Base-by-base conservation (phyloP, 2,113 vertebrate genomes). In the Coturnix japonica region DNA sequence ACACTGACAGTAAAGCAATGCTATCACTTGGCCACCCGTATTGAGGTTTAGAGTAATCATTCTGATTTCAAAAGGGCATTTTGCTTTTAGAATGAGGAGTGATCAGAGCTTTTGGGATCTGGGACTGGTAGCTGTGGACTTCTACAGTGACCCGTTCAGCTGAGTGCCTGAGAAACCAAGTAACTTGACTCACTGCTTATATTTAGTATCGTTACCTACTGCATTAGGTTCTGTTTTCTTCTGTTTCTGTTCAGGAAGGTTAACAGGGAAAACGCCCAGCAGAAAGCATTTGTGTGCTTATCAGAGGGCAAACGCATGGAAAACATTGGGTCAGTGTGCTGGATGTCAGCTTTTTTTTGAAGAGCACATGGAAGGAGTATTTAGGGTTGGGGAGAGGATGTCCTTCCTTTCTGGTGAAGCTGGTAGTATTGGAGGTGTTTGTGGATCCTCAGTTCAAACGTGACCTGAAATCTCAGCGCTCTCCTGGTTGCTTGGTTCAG, bases 181-280 rank as follows among this genome's bases (percentile, higher is more conserved):
- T 69, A 44, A 76, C 85, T 96, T 93, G 88, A 92, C 87, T 94
- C 89, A 84, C 25, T 67, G 77, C 70, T 94, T 95, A 93, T 95
- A 95, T 95, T 95, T 97, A 95, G 94, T 81, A 89, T 71, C 94
- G 92, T 94, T 96, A 95, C 86, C 75, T 89, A 85, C 61, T 89
- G 70, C 81, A 33, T 53, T n/a, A 44, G 78, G 87, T 76, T 94
- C 85, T 4, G 11, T 95, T 94, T 95, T 92, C 92, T 96, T 63
- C 72, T 11, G 89, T 2, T 85, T 89, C 53, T 87, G 64, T 91
- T 93, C 93, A 96, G 94, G 95, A 94, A 96, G 96, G 92, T 91
- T 82, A 94, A 91, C 66, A 61, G 90, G 79, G 94, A 96, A 94
- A 95, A 95, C 90, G 94, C 93, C 91, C 95, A 88, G 85, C 76